Base-by-base conservation (phyloP, 2,888 invertebrate genomes). In the Ferrisia virgata region DNA sequence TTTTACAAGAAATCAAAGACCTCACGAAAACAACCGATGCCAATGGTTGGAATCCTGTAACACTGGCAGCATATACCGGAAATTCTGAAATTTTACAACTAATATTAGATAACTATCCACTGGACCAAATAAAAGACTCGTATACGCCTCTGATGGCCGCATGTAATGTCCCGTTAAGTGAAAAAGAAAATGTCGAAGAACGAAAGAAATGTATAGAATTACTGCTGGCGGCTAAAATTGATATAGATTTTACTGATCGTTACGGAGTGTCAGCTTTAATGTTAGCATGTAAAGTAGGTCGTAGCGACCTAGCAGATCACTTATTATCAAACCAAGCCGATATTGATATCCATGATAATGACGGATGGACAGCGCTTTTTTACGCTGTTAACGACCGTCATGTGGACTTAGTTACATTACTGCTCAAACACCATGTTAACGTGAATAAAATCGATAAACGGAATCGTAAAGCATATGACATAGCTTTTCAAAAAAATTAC, bases 401-500 rank as follows among this genome's bases (percentile, higher is more conserved):
- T 18, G 11, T 31, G 5, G 72, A 82, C 11, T 13, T 72, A 15
- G 76, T 76, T 2, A 13, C 15, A 9, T 33, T 31, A 28, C 25
- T 82, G 1, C n/a, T 82, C 15, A 31, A 39, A 28, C n/a, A 72
- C 15, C 28, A 43, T 8, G 82, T 76, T 3, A 72, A 82, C 25
- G 13, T n/a, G 13, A 64, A 69, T 3, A 69, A 40, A 25, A 15
- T 40, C 0, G 82, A 82, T 28, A 82, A 82, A 72, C 82, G 82
- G 1, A 72, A 31, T 18, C 11, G 82, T 40, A 39, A 28, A 15
- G 40, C 82, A n/a, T 82, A 72, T 18, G 39, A 36, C 15, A 82
- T 82, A n/a, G 82, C 82, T 2, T 28, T 15, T 25, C 69, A 82
- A 28, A 82, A 82, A 82, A 72, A 72, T 1, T 82, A 69, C 28